phyloP scores from a whole-genome alignment of 2,888 invertebrate genomes.

The Ommatoiulus sabulosus region DNA sequence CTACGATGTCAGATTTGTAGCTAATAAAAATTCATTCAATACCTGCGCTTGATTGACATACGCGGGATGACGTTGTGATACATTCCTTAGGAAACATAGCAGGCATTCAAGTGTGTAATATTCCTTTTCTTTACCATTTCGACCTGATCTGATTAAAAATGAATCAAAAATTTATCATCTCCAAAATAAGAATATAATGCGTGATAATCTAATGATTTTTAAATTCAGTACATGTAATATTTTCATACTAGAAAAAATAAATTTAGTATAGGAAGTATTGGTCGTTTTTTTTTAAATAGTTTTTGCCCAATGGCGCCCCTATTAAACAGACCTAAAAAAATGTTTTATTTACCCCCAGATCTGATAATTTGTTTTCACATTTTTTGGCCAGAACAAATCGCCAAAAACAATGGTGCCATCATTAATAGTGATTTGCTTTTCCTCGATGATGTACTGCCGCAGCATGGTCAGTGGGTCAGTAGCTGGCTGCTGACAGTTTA shows the following conservation, averaged over 20 bases:
- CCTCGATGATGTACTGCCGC: not conserved
- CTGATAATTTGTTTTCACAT: not conserved
- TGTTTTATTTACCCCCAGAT: slow-evolving; percentile 13
- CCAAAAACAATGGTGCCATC: not conserved
- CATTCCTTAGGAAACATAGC: not conserved
- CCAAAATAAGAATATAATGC: too few relatives aligned
- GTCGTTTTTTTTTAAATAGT: too few relatives aligned
- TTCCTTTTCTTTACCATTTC: not conserved
- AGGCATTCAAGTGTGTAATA: not conserved
- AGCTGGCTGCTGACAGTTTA: not conserved
- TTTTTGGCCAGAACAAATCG: not conserved
- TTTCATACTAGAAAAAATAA: too few relatives aligned
- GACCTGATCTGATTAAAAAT: not conserved
- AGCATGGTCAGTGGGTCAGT: not conserved
- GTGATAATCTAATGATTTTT: too few relatives aligned
- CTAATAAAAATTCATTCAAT: not conserved
- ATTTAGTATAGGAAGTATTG: too few relatives aligned
- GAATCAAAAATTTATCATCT: not conserved
- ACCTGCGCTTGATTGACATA: slow-evolving; percentile 14
- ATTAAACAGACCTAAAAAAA: too few relatives aligned
- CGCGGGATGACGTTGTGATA: slow-evolving; percentile 19
- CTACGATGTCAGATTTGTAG: not conserved
- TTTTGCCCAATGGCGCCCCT: too few relatives aligned
- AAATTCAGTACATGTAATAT: too few relatives aligned
- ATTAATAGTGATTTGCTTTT: not conserved